Base-by-base conservation (phyloP, 2,113 vertebrate genomes). In the Pholis gunnellus region DNA sequence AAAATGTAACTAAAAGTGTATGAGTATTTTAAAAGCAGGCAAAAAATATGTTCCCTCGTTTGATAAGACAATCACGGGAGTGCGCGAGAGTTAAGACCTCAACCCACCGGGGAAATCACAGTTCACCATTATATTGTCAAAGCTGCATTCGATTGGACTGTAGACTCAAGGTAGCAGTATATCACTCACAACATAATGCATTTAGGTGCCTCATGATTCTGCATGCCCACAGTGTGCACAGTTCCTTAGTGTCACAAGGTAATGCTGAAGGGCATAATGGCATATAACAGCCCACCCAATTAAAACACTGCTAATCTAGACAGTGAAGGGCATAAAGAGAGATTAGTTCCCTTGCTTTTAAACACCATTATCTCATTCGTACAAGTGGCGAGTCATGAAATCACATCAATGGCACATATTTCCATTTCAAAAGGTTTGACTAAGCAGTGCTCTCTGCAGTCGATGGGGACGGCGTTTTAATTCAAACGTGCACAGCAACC, bases 341-440 rank as follows among this genome's bases (percentile, higher is more conserved):
- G 75, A 17, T 73, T 25, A 67, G n/a, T 64, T 74, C 18, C 57
- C 27, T 60, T 79, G n/a, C 72, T 72, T 66, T 78, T 15, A 66
- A 81, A 75, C 14, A 22, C 64, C 73, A 88, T 91, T 72, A 83
- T 85, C 81, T 79, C 54, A 85, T 79, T 81, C 34, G 81, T 79
- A 78, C 75, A 61, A 82, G 14, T n/a, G 78, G 31, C 38, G n/a
- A 0, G n/a, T 66, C 69, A 78, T 59, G 36, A 75, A 72, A 80
- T 50, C 68, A 46, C 76, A 83, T 74, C 86, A 87, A 83, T 84
- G 81, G 44, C 70, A 71, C 31, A 65, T 59, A 87, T 78, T 85
- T 83, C 84, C 76, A 79, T 85, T 83, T 89, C 70, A 83, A 79
- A 84, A 38, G 85, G 27, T 73, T 68, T 59, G 52, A 77, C 20